Evolutionary conservation across 2,113 vertebrate species (phyloP).

Genomic region (Acinonyx jubatus): DNA sequence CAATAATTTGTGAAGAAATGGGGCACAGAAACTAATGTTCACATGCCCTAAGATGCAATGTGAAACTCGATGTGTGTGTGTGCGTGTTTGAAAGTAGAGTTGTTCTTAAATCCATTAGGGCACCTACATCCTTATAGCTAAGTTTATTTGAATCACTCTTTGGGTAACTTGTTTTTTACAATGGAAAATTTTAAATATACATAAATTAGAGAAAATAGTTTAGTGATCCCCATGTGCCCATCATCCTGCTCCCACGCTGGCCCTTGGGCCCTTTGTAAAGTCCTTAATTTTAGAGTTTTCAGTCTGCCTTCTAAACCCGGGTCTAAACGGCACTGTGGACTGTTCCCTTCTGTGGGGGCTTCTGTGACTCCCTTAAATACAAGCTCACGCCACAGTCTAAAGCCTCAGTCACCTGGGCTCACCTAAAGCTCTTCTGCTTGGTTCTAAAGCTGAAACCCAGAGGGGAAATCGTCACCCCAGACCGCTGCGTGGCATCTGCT

Average conservation of each 20-base stretch:
- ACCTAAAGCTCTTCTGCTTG: too few relatives aligned
- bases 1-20: rapidly evolving
- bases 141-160: not conserved
- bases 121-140: not conserved
- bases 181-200: not conserved
- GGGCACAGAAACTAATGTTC: not conserved
- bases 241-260: rapidly evolving
- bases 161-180: not conserved
- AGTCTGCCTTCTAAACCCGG: not conserved
- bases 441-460: not conserved
- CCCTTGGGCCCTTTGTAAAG: not conserved
- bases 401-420: too few relatives aligned
- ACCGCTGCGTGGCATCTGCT: rapidly evolving
- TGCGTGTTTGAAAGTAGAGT: not conserved
- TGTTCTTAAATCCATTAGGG: not conserved
- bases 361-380: rapidly evolving
- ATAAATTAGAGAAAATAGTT: not conserved
- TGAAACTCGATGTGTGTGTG: not conserved
- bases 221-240: rapidly evolving
- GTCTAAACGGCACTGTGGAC: rapidly evolving
- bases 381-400: rapidly evolving
- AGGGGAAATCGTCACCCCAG: rapidly evolving
- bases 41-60: rapidly evolving
- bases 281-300: not conserved
- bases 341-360: not conserved